These are phyloP conservation scores for Cebidichthys violaceus DNA, from an alignment of 2,113 vertebrate genomes.

Conservation along the genomic window DNA sequence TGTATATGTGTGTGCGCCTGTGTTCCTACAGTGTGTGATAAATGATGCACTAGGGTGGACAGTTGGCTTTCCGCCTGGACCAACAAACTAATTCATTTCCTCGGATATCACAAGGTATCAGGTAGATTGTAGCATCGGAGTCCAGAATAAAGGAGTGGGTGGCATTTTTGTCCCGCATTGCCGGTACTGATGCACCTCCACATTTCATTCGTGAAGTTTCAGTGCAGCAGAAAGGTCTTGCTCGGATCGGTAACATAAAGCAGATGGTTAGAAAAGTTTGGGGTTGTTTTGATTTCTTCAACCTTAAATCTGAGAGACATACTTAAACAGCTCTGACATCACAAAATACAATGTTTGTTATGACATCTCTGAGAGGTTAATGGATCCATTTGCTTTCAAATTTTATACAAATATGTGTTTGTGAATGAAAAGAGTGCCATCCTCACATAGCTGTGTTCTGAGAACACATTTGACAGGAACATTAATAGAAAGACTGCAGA, in stretches of 20 bases:
- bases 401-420: neutral
- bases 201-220: neutral
- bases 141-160: conserved; percentile 15
- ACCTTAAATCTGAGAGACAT: neutral
- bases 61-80: conserved; percentile 19
- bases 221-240: neutral
- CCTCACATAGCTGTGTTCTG: neutral
- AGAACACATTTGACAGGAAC: neutral
- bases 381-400: conserved; percentile 23
- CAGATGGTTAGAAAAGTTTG: neutral
- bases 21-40: conserved; percentile 2
- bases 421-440: conserved; percentile 13
- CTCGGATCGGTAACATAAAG: neutral
- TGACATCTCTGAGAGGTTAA: conserved; percentile 9
- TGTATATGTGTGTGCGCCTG: neutral
- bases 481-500: neutral
- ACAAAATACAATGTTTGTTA: neutral
- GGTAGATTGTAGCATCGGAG: neutral
- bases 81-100: conserved; percentile 28
- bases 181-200: neutral
- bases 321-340: neutral
- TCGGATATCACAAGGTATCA: conserved; percentile 23
- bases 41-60: conserved; percentile 8
- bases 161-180: neutral
- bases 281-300: neutral